phyloP scores from a whole-genome alignment of 2,888 invertebrate genomes.

The Drosophila vallismaia region DNA sequence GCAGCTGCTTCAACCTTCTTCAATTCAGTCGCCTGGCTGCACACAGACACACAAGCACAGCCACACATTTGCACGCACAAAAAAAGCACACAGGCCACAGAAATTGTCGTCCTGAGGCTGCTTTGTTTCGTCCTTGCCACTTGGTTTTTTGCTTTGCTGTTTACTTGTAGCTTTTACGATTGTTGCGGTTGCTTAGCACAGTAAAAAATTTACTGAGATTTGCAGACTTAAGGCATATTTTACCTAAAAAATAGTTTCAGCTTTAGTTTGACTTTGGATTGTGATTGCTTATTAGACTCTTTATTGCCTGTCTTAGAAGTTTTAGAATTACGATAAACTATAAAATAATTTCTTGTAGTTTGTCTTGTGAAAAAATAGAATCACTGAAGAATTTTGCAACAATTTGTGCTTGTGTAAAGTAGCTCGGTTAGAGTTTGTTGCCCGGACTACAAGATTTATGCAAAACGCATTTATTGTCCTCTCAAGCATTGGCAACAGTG shows the following conservation, averaged over 20 bases:
- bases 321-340: not conserved
- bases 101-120: conserved; percentile 29
- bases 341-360: not conserved
- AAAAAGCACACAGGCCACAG: conserved; percentile 14
- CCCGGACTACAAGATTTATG: conserved; percentile 56
- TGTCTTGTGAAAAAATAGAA: not conserved
- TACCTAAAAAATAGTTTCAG: too few species aligned
- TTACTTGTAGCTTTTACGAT: conserved; percentile 51
- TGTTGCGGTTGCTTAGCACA: conserved; percentile 17
- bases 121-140: conserved; percentile 39
- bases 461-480: conserved; percentile 57
- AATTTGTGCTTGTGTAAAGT: conserved; percentile 9
- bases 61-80: not conserved
- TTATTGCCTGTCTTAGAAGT: not conserved
- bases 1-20: conserved; percentile 38
- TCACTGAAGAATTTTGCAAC: not conserved
- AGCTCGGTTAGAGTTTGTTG: conserved; percentile 19
- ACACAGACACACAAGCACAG: conserved; percentile 33
- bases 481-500: conserved; percentile 20
- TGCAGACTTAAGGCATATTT: not conserved
- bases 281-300: too few species aligned
- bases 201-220: not conserved
- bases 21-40: conserved; percentile 49
- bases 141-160: conserved; percentile 44
- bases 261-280: too few species aligned